These are phyloP conservation scores for Agelaius tricolor DNA, from an alignment of 2,113 vertebrate species.

Conservation along the genomic window DNA sequence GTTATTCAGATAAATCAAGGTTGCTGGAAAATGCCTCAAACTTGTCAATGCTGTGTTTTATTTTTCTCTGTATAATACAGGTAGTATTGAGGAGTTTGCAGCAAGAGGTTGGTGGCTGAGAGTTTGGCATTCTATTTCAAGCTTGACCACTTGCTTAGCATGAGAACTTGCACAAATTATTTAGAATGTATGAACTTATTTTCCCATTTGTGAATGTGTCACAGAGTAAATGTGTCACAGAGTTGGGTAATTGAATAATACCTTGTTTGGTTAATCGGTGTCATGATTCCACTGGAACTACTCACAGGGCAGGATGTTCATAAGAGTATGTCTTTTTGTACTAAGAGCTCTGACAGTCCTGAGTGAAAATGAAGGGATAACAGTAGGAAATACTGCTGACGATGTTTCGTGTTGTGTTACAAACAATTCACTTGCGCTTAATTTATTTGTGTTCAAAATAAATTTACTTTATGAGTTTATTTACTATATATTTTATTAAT, in stretches of 20 bases:
- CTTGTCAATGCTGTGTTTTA: background rate
- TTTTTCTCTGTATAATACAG: background rate
- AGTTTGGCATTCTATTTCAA: background rate
- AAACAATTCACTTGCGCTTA: background rate
- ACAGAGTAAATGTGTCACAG: background rate
- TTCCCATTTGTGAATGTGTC: background rate
- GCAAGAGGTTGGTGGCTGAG: background rate
- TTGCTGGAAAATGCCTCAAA: background rate
- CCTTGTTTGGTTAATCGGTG: background rate
- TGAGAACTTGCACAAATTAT: background rate
- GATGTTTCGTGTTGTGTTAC: background rate
- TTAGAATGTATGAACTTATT: background rate
- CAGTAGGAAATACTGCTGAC: background rate
- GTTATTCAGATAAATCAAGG: background rate
- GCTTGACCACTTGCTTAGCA: background rate
- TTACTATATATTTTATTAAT: background rate
- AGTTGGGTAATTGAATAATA: background rate
- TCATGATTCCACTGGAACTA: background rate
- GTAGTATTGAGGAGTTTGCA: background rate
- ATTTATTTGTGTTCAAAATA: background rate
- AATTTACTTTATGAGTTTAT: background rate
- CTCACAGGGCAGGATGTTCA: background rate
- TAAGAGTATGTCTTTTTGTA: background rate
- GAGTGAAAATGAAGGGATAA: background rate
- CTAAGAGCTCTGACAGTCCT: background rate